A percentile compares a stretch with the other conserved stretches of the same genome.
These are phyloP conservation scores for Tricholaema leucomelas DNA, from an alignment of 2,113 vertebrate genomes.

Conservation along the genomic window DNA sequence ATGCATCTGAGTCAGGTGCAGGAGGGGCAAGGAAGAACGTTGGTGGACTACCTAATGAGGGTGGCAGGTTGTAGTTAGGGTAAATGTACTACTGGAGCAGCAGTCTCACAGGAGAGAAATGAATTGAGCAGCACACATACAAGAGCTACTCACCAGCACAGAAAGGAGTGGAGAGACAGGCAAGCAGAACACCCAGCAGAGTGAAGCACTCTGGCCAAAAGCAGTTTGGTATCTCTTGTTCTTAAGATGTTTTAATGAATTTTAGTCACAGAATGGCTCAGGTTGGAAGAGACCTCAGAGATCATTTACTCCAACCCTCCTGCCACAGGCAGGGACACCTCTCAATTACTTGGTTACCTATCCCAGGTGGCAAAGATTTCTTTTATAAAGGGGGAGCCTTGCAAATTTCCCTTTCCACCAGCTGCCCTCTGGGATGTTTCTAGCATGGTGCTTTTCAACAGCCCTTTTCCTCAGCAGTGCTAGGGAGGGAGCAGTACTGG, in stretches of 20 bases:
- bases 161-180: neutral
- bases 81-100: neutral
- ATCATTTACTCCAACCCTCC: too few relatives aligned
- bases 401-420: neutral
- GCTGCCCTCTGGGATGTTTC: neutral
- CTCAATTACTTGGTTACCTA: too few relatives aligned
- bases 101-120: neutral
- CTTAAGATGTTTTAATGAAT: neutral
- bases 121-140: neutral
- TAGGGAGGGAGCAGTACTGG: neutral
- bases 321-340: too few relatives aligned
- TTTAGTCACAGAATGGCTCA: neutral
- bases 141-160: neutral
- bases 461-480: neutral
- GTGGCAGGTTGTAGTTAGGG: neutral
- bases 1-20: rapidly evolving
- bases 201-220: neutral
- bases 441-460: constrained; percentile 18
- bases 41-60: neutral
- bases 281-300: too few relatives aligned
- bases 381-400: neutral
- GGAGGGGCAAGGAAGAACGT: neutral
- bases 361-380: neutral
- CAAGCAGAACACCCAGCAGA: neutral
- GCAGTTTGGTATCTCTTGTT: neutral